phyloP scores from a whole-genome alignment of 2,888 invertebrate genomes.

The Cloeon dipterum region DNA sequence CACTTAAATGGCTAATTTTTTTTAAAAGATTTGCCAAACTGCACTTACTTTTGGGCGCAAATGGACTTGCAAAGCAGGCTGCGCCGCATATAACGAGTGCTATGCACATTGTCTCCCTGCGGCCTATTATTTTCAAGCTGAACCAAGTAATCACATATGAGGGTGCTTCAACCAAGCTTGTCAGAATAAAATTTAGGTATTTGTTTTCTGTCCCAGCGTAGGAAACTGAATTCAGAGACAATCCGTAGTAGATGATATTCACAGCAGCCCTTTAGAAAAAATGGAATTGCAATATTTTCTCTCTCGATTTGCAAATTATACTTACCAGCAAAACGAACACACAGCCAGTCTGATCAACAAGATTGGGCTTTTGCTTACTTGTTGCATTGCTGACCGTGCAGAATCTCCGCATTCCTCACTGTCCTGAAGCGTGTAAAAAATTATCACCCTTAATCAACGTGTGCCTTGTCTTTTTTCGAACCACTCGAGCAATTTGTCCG shows the following conservation, averaged over 20 bases:
- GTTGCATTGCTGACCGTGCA: conserved; percentile 7
- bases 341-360: conserved; percentile 29
- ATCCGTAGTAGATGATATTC: conserved; percentile 61
- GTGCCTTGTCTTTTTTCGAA: no score
- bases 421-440: no score
- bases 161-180: conserved; percentile 44
- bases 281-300: no score
- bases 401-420: background rate
- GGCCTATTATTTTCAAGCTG: conserved; percentile 34
- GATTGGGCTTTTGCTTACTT: conserved; percentile 27
- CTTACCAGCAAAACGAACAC: conserved; percentile 50
- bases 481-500: no score
- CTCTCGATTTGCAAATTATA: no score
- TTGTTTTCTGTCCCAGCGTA: conserved; percentile 38
- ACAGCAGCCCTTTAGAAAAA: no score
- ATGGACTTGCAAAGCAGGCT: conserved; percentile 11
- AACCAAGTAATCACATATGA: conserved; percentile 38
- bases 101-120: conserved; percentile 8
- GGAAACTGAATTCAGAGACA: conserved; percentile 52
- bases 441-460: no score
- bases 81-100: conserved; percentile 9
- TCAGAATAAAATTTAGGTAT: conserved; percentile 51
- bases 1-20: no score
- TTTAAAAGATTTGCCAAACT: no score
- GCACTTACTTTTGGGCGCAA: conserved; percentile 7